Evolutionary conservation across 23 tunicate species (phyloP), one percentile per base, ranked within the genome.

Genomic region (Trididemnum nubilum): DNA sequence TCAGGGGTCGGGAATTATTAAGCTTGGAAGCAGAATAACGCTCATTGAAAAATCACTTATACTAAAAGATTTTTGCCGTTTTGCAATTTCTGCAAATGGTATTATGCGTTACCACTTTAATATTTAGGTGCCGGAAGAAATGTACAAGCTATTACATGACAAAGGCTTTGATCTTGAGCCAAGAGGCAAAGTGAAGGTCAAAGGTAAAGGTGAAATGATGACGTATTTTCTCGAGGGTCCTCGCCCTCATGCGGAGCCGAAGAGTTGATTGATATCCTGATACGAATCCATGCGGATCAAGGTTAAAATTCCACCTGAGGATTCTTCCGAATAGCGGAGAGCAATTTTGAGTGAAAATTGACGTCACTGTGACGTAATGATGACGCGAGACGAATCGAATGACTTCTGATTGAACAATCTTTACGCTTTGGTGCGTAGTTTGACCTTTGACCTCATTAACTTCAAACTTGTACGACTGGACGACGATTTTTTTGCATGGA

Each of bases 151-250:
- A n/a, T 36, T 91, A 7, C 76, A 82, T 12, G 76, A 76, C 2
- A 91, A 91, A 51, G 97, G 90, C 21, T 91, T 91, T 69, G 97
- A 91, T 19, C 75, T 91, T 27, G 87, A 76, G 66, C 84, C 79
- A 2, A 38, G 97, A 30, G 97, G 97, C 76, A 57, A 26, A 24
- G 57, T 90, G 0, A 90, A 85, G 71, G 96, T 90, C 38, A 90
- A 90, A 40, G 96, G 96, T 23, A 90, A 90, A 65, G 96, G 96
- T 1, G 96, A 90, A 65, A 90, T 90, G 96, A 90, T 80, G 89
- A 90, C 90, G 61, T 91, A 91, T 36, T 91, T 91, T 60, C 80
- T 91, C 31, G 84, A 81, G 34, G 97, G 97, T 12, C 97, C 97
- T 33, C 83, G 97, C 26, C 97, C 97, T 15, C 76, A 76, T 37